phyloP scores from a whole-genome alignment of 2,797 vertebrate species.

The Triplophysa bombifrons region DNA sequence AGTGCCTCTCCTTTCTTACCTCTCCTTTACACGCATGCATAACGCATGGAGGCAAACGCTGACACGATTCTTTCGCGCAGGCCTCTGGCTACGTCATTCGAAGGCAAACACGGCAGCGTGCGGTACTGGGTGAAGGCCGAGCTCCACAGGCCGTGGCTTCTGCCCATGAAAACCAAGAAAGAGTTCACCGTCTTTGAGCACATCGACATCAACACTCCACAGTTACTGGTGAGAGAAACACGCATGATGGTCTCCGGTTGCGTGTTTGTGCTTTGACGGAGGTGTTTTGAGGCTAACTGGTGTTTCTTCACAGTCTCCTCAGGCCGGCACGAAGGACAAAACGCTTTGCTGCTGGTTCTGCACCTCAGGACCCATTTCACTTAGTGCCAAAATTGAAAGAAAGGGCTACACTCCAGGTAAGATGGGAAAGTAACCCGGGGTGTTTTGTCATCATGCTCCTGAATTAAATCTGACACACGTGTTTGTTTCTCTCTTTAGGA shows the following conservation, averaged over 20 bases:
- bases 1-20: constrained; percentile 66
- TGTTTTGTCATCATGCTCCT: too few species aligned
- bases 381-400: constrained; percentile 98
- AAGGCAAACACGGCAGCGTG: constrained; percentile 96
- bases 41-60: constrained; percentile 56
- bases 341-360: constrained; percentile 98
- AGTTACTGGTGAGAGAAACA: constrained; percentile 86
- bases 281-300: not conserved
- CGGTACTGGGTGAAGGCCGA: constrained; percentile 97
- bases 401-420: constrained; percentile 97
- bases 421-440: constrained; percentile 23
- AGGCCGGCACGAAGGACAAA: constrained; percentile 96
- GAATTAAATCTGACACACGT: not conserved
- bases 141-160: constrained; percentile 93
- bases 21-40: not conserved
- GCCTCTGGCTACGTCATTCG: constrained; percentile 97
- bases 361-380: constrained; percentile 95
- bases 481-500: constrained; percentile 71
- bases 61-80: constrained; percentile 72
- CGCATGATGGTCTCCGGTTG: not conserved
- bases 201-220: constrained; percentile 98
- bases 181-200: constrained; percentile 98
- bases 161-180: constrained; percentile 94
- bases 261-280: not conserved
- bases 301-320: constrained; percentile 83